phyloP scores from a whole-genome alignment of 2,113 vertebrate species.

The Butorides virescens region DNA sequence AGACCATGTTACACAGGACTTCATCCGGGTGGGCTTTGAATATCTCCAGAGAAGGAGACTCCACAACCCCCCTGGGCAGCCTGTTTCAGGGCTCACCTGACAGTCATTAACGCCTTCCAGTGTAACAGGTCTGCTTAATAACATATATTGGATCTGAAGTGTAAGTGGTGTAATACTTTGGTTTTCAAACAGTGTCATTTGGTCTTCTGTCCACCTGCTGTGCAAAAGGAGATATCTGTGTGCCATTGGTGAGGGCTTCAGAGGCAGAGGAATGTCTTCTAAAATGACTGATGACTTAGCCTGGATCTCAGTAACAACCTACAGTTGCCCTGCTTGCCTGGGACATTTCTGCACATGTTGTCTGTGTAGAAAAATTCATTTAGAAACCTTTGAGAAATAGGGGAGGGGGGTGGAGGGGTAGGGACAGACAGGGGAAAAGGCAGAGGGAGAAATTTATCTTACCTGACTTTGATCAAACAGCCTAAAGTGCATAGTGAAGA shows the following conservation, averaged over 20 bases:
- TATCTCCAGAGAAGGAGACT: too few species aligned
- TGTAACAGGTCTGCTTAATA: not conserved
- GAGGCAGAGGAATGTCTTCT: not conserved
- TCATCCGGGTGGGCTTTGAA: too few species aligned
- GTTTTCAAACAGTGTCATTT: not conserved
- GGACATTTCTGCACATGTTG: not conserved
- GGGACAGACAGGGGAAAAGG: not conserved
- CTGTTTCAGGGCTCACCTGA: not conserved
- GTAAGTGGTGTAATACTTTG: not conserved
- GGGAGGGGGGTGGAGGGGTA: not conserved
- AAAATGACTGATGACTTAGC: not conserved
- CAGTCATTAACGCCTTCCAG: not conserved
- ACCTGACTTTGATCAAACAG: not conserved
- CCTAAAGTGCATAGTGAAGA: not conserved
- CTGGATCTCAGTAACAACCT: not conserved
- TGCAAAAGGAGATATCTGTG: not conserved
- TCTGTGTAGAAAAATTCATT: not conserved
- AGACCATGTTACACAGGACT: too few species aligned
- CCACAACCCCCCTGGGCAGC: too few species aligned
- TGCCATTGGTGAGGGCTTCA: not conserved
- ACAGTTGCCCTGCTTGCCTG: not conserved
- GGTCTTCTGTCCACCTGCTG: not conserved
- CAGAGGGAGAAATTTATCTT: not conserved
- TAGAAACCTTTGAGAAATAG: not conserved
- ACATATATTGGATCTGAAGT: not conserved